These are phyloP conservation scores for Pantala flavescens DNA, from an alignment of 1,140 invertebrate genomes.

Conservation along the genomic window DNA sequence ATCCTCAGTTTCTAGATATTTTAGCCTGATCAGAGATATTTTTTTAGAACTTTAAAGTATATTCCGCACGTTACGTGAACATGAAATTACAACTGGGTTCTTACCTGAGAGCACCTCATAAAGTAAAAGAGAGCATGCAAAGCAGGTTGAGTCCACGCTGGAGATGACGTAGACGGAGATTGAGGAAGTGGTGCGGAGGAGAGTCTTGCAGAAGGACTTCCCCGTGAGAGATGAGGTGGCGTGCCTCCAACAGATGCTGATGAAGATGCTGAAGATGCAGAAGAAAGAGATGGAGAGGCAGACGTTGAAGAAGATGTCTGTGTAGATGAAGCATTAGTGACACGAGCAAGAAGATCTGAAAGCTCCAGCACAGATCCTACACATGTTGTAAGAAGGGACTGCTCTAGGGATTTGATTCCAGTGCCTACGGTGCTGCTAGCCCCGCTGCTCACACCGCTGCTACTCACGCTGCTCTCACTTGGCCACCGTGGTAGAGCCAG, in stretches of 20 bases:
- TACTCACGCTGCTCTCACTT: conserved; percentile 59
- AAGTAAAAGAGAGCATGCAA: conserved; percentile 76
- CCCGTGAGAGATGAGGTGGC: neutral
- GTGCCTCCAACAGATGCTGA: neutral
- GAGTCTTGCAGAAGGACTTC: neutral
- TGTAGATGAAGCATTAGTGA: conserved; percentile 30
- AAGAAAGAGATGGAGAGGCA: conserved; percentile 24
- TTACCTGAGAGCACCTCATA: conserved; percentile 77
- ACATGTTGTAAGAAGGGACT: conserved; percentile 74
- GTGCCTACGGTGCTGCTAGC: conserved; percentile 28
- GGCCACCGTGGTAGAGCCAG: conserved; percentile 75
- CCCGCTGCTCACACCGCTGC: conserved; percentile 37
- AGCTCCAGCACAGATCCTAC: conserved; percentile 70
- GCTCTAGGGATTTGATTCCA: conserved; percentile 43
- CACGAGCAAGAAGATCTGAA: conserved; percentile 56
- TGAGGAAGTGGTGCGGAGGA: conserved; percentile 28
- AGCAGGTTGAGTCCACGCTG: conserved; percentile 51
- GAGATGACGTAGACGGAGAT: conserved; percentile 31
- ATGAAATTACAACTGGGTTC: too few relatives aligned
- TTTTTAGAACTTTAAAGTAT: too few relatives aligned
- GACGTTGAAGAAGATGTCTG: conserved; percentile 31
- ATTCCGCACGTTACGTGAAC: too few relatives aligned
- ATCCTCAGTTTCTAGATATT: too few relatives aligned
- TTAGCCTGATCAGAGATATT: too few relatives aligned
- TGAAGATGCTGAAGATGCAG: neutral